Evolutionary conservation across 2,113 vertebrate species (phyloP).

Genomic region (Cranoglanis bouderius): DNA sequence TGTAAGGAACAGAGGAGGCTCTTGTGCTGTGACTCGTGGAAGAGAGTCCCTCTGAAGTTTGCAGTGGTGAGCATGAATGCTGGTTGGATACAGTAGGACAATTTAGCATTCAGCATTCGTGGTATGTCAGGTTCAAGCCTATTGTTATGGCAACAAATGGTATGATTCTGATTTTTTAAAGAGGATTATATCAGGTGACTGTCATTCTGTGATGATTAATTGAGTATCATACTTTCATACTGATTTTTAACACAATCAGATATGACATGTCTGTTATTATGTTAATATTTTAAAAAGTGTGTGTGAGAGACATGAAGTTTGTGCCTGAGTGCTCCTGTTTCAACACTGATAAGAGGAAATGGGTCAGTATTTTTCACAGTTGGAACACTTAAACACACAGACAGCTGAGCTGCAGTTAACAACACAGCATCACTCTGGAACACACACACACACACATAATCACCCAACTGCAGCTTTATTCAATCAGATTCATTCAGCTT

Average conservation of each 20-base stretch:
- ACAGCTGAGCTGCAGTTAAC: slow-evolving; percentile 31
- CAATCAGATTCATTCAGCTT: slow-evolving; percentile 46
- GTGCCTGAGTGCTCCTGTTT: slow-evolving; percentile 8
- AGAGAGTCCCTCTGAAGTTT: slow-evolving; percentile 15
- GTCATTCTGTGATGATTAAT: not conserved
- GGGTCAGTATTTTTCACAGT: slow-evolving; percentile 46
- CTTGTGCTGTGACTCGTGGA: slow-evolving; percentile 1
- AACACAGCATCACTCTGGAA: slow-evolving; percentile 25
- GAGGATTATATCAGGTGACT: not conserved
- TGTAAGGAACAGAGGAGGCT: slow-evolving; percentile 22
- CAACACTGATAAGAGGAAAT: slow-evolving; percentile 50
- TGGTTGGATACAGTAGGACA: not conserved
- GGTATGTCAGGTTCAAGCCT: not conserved
- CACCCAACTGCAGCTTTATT: slow-evolving; percentile 36
- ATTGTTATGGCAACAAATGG: not conserved
- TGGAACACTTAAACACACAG: slow-evolving; percentile 22
- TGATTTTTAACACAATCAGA: not conserved
- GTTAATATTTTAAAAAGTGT: not conserved
- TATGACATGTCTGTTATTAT: not conserved
- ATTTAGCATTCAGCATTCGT: not conserved
- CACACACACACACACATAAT: not conserved
- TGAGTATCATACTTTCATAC: not conserved
- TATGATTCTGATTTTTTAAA: not conserved
- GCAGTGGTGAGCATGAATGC: not conserved
- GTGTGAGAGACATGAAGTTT: not conserved